A percentile compares a stretch with the other conserved stretches of the same genome.
These are phyloP conservation scores for Macrotrachela quadricornifera DNA, from an alignment of 1,140 invertebrate species.

Conservation along the genomic window DNA sequence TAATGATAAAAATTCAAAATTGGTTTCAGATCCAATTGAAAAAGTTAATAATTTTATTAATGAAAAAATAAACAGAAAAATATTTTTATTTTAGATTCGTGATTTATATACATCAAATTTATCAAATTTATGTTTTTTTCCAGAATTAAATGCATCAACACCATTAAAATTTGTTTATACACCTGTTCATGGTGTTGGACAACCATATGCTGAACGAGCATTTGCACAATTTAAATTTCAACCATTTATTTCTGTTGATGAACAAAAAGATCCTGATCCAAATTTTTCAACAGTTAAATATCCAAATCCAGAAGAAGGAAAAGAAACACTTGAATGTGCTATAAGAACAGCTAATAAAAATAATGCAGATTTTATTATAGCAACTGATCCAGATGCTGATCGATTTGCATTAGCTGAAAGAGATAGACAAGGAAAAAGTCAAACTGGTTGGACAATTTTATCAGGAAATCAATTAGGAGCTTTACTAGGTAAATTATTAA, in stretches of 20 bases:
- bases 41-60: too few species aligned
- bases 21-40: too few species aligned
- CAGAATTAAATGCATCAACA: slow-evolving; percentile 34
- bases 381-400: slow-evolving; percentile 97
- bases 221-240: slow-evolving; percentile 53
- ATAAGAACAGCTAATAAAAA: slow-evolving; percentile 55
- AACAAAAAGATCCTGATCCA: slow-evolving; percentile 62
- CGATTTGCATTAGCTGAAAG: slow-evolving; percentile 69
- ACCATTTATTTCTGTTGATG: slow-evolving; percentile 50
- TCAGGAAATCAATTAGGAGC: slow-evolving; percentile 84
- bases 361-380: slow-evolving; percentile 53
- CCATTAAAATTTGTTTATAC: slow-evolving; percentile 61
- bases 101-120: too few species aligned
- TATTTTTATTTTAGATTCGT: too few species aligned
- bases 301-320: slow-evolving; percentile 66
- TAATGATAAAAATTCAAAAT: too few species aligned
- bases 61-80: too few species aligned
- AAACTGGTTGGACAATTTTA: slow-evolving; percentile 57
- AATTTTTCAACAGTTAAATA: slow-evolving; percentile 89
- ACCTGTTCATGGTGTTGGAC: slow-evolving; percentile 90
- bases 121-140: too few species aligned
- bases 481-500: too few species aligned
- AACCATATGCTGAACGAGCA: slow-evolving; percentile 49
- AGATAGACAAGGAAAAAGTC: slow-evolving; percentile 31
- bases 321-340: slow-evolving; percentile 41